These are phyloP conservation scores for Chelonia mydas DNA, from an alignment of 2,797 vertebrate genomes.

Conservation along the genomic window DNA sequence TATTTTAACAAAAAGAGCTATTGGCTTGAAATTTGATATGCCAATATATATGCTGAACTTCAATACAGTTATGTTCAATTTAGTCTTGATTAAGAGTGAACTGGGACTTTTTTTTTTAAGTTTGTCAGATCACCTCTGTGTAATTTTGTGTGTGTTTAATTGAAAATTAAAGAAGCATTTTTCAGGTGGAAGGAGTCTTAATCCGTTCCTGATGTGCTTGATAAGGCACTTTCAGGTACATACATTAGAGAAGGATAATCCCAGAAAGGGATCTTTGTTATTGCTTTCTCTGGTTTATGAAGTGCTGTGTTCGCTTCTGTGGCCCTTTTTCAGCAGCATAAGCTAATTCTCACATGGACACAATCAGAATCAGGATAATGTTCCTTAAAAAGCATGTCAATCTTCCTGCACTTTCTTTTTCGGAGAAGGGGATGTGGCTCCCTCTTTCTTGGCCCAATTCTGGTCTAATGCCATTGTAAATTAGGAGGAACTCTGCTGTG, in stretches of 20 bases:
- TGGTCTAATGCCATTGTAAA: not conserved
- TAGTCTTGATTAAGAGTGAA: slow-evolving; percentile 50
- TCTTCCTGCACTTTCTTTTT: not conserved
- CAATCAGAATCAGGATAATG: not conserved
- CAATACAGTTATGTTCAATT: slow-evolving; percentile 35
- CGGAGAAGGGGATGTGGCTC: not conserved
- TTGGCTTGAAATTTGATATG: slow-evolving; percentile 72
- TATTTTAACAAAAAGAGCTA: slow-evolving; percentile 72
- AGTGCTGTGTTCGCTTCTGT: not conserved
- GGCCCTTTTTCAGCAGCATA: not conserved
- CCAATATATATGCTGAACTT: slow-evolving; percentile 43
- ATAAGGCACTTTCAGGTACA: not conserved
- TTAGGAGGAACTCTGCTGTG: not conserved
- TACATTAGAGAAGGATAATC: not conserved
- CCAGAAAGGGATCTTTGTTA: not conserved
- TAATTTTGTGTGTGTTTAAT: not conserved
- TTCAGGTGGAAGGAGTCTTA: not conserved
- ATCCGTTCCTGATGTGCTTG: not conserved
- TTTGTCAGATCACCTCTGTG: not conserved
- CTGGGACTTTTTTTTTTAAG: slow-evolving; percentile 2
- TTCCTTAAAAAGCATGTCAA: not conserved
- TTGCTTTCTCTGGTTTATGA: not conserved
- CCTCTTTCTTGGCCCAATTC: not conserved
- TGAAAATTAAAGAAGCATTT: not conserved
- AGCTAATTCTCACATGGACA: not conserved